Base-by-base conservation (phyloP, 2,888 invertebrate species). In the Hipparchia sbordonii region DNA sequence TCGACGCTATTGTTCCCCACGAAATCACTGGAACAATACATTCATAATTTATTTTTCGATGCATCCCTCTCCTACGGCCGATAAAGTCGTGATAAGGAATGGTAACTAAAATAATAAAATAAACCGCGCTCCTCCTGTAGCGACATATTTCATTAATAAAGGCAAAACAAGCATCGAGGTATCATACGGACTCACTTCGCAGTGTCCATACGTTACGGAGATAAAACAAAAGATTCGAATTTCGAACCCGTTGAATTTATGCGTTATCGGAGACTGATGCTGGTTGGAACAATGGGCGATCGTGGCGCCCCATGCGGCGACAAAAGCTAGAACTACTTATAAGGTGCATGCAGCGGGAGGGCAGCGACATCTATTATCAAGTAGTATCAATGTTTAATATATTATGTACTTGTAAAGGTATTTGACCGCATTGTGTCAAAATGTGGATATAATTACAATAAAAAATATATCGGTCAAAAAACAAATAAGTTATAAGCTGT, bases 71-170 rank as follows among this genome's bases (percentile, higher is more conserved):
- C 86, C 90, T 89, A 89, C 88, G 83, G 83, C 86, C 91, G 93
- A 93, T 93, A 92, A 92, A 93, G 89, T 92, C 93, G 92, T 93
- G 92, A 93, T 92, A 93, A 93, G 91, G 90, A 92, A 93, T 92
- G 91, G 91, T 92, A 91, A 93, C 92, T 92, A 92, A 93, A 92
- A 92, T 92, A 93, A 93, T 91, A 93, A 92, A 92, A 93, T 91
- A 91, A 91, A 83, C 89, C 84, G 81, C 85, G 81, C 84, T 84
- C 23, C 63, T 74, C 78, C 8, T 85, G 87, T 86, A 91, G 91
- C 92, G 92, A 92, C 92, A 93, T 93, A 93, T 93, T 93, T 93
- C 92, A 93, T 93, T 93, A 93, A 93, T 91, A 93, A 93, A 93
- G 89, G 84, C 87, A 93, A 93, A 93, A 92, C 90, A 88, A 93